Evolutionary conservation across 1,140 invertebrate species (phyloP), one percentile per base, ranked within the genome.

Genomic region (Oedothorax gibbosus): DNA sequence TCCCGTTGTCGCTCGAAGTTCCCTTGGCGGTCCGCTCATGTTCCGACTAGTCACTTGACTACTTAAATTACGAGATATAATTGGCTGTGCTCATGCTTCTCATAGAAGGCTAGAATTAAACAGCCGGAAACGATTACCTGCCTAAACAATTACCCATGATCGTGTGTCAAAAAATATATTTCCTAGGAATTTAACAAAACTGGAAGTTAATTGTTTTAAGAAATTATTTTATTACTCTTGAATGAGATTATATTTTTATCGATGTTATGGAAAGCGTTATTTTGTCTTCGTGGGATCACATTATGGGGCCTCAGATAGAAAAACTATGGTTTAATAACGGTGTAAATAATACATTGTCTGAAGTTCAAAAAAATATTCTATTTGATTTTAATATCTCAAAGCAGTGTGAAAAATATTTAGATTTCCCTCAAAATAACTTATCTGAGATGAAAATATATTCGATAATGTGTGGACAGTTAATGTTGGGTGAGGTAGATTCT

Each of bases 241-340:
- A 3, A 2, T 62, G 57, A 15, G 57, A 12, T 66, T 66, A 66
- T 20, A 66, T 66, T 35, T 35, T 35, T 35, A 35, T 35, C 35
- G 1, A 35, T 18, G 18, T 18, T 10, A 81, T 82, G 68, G 79
- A 82, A 69, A 69, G 65, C 10, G 21, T 82, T 50, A 72, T 82
- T 57, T 73, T 82, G 35, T 60, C 79, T 15, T 82, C 68, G 18
- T 82, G 79, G 79, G 68, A 82, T 64, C 65, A 82, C n/a, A 82
- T 82, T n/a, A 82, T 82, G 79, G 79, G 79, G 8, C 57, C 79
- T 62, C 68, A 72, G 50, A 73, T 82, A 62, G 35, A 82, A 49
- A 82, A 62, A 62, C 49, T 82, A n/a, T 82, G 79, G 79, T 7
- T 64, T 5, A 12, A 50, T 62, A 50, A 73, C 12, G n/a, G 20